These are phyloP conservation scores for Garra rufa DNA, from an alignment of 2,113 vertebrate genomes.

Conservation along the genomic window DNA sequence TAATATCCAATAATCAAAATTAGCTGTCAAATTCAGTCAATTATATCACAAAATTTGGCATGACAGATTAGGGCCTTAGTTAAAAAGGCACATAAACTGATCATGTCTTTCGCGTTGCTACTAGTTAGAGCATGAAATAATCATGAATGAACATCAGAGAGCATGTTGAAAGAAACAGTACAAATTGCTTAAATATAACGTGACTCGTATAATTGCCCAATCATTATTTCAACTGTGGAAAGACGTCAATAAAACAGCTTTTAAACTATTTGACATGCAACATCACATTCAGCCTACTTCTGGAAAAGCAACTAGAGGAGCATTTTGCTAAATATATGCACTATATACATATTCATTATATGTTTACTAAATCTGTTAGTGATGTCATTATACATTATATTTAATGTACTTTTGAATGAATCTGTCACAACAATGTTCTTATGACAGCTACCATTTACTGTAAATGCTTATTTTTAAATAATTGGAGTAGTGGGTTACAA, in stretches of 20 bases:
- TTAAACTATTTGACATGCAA: not conserved
- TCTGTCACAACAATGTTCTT: not conserved
- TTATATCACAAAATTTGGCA: not conserved
- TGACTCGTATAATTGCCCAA: not conserved
- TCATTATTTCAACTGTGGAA: not conserved
- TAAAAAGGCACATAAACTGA: too few species aligned
- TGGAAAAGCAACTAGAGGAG: not conserved
- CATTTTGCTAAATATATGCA: not conserved
- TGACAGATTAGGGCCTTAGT: not conserved
- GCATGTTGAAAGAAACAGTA: not conserved
- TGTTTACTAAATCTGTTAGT: not conserved
- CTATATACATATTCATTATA: not conserved
- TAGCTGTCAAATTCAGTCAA: not conserved
- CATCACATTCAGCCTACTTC: not conserved
- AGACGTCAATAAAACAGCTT: not conserved
- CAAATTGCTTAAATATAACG: not conserved
- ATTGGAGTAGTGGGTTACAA: too few species aligned
- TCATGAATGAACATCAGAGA: not conserved
- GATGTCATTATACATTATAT: too few species aligned
- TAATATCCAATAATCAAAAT: not conserved
- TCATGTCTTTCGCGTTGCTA: not conserved
- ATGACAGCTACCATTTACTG: not conserved
- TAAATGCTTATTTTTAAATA: not conserved
- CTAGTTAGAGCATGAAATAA: not conserved
- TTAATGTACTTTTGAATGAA: not conserved